phyloP scores from a whole-genome alignment of 1,140 invertebrate species.

The Rhyzopertha dominica region DNA sequence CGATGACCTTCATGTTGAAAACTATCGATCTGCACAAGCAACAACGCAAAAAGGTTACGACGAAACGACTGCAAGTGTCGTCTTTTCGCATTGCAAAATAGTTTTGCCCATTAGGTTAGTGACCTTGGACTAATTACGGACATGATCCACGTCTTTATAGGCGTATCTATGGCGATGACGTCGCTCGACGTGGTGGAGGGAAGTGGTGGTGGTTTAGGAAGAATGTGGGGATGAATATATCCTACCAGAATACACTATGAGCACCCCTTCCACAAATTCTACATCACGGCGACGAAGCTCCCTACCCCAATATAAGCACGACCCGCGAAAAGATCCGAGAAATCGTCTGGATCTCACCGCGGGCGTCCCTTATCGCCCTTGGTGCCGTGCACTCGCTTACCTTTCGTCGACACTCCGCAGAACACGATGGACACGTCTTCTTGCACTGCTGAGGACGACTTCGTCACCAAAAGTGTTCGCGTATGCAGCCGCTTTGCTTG shows the following conservation, averaged over 20 bases:
- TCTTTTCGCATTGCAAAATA: no score
- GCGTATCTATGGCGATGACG: slow-evolving; percentile 41
- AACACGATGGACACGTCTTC: slow-evolving; percentile 14
- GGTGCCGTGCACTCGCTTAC: slow-evolving; percentile 11
- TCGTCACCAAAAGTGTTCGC: slow-evolving; percentile 30
- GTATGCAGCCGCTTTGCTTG: slow-evolving; percentile 29
- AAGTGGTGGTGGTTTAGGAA: slow-evolving; percentile 44
- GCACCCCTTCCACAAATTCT: slow-evolving; percentile 47
- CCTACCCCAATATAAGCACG: slow-evolving; percentile 45
- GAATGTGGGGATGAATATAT: slow-evolving; percentile 46
- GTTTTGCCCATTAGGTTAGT: slow-evolving; percentile 32
- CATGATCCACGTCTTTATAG: slow-evolving; percentile 23
- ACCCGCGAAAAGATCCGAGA: slow-evolving; percentile 43
- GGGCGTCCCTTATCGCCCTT: no score
- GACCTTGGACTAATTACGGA: slow-evolving; percentile 29
- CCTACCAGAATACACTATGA: slow-evolving; percentile 44
- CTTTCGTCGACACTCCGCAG: slow-evolving; percentile 9
- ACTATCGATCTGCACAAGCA: no score
- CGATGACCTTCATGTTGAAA: no score
- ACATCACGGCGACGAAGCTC: slow-evolving; percentile 46
- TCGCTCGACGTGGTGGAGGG: slow-evolving; percentile 43
- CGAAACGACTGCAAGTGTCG: no score
- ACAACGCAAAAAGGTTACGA: no score
- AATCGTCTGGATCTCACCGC: slow-evolving; percentile 35
- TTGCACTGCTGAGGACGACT: slow-evolving; percentile 17